Percentiles rank a stretch among this genome's conserved stretches.
Conservation (phyloP, 2,797 vertebrate species). For the Antrozous pallidus region DNA sequence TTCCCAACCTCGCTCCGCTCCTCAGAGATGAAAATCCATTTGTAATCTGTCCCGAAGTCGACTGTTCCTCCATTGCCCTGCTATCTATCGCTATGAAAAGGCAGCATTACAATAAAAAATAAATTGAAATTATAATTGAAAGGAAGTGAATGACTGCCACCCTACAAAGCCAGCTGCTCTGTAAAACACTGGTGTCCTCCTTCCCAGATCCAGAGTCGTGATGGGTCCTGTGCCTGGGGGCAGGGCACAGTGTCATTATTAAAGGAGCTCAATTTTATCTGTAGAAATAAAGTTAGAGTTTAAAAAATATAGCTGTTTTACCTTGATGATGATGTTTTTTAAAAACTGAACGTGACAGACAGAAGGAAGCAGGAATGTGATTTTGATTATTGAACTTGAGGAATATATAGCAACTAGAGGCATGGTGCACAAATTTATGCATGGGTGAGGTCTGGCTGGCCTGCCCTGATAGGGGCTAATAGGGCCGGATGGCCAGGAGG, state of each 20-base stretch:
- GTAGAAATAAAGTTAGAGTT: neutral
- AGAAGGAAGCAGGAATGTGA: neutral
- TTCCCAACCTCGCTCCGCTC: slow-evolving; percentile 44
- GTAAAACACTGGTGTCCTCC: neutral
- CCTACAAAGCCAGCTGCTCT: neutral
- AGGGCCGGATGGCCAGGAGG: too few species aligned
- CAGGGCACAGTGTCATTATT: neutral
- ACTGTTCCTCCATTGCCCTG: slow-evolving; percentile 38
- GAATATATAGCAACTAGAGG: too few species aligned
- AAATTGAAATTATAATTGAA: slow-evolving; percentile 29
- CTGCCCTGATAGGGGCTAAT: too few species aligned
- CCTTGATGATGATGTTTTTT: neutral
- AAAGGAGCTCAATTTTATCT: neutral
- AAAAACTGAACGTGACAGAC: neutral
- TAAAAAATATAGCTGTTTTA: neutral
- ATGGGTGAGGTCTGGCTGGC: too few species aligned
- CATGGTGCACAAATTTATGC: too few species aligned
- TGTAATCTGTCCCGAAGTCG: slow-evolving; percentile 58
- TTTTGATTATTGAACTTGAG: neutral
- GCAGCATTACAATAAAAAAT: slow-evolving; percentile 49
- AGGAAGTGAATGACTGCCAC: slow-evolving; percentile 13
- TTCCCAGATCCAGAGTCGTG: neutral
- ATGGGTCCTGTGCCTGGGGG: neutral
- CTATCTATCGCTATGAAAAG: slow-evolving; percentile 27
- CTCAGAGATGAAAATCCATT: slow-evolving; percentile 66